These are phyloP conservation scores for Nomada goodeniana DNA, from an alignment of 2,888 invertebrate genomes.

Conservation along the genomic window DNA sequence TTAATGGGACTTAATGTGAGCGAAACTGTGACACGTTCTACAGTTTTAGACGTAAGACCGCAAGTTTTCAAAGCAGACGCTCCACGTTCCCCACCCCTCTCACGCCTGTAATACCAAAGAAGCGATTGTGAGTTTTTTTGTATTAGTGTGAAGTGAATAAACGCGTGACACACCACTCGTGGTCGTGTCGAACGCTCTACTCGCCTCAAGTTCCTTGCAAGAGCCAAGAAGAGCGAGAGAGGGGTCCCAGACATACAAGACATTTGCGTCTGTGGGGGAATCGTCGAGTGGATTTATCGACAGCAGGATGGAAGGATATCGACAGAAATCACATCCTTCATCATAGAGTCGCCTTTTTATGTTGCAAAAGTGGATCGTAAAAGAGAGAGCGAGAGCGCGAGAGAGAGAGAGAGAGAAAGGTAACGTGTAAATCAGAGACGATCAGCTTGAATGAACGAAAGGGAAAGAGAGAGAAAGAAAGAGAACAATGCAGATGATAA, in stretches of 20 bases:
- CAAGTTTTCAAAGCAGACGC: conserved; percentile 65
- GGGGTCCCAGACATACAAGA: conserved; percentile 36
- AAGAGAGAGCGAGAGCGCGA: background rate
- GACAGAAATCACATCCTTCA: conserved; percentile 36
- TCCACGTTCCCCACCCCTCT: conserved; percentile 61
- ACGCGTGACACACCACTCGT: conserved; percentile 61
- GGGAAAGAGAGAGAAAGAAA: conserved; percentile 18
- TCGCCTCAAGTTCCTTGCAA: conserved; percentile 73
- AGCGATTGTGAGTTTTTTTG: conserved; percentile 80
- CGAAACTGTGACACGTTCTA: conserved; percentile 57
- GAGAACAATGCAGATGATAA: background rate
- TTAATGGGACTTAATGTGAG: conserved; percentile 63
- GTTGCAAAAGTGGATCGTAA: conserved; percentile 33
- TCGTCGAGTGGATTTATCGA: conserved; percentile 58
- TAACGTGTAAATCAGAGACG: conserved; percentile 4
- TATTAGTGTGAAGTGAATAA: conserved; percentile 79
- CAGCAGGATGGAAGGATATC: conserved; percentile 32
- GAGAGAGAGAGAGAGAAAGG: background rate
- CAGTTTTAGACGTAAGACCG: conserved; percentile 65
- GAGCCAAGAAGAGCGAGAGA: conserved; percentile 58
- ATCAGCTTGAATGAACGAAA: background rate
- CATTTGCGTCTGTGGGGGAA: conserved; percentile 43
- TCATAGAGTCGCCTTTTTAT: conserved; percentile 56
- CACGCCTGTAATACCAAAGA: conserved; percentile 82
- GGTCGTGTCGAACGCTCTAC: conserved; percentile 58